Base-by-base conservation (phyloP, 1,140 invertebrate species). In the Leguminivora glycinivorella region DNA sequence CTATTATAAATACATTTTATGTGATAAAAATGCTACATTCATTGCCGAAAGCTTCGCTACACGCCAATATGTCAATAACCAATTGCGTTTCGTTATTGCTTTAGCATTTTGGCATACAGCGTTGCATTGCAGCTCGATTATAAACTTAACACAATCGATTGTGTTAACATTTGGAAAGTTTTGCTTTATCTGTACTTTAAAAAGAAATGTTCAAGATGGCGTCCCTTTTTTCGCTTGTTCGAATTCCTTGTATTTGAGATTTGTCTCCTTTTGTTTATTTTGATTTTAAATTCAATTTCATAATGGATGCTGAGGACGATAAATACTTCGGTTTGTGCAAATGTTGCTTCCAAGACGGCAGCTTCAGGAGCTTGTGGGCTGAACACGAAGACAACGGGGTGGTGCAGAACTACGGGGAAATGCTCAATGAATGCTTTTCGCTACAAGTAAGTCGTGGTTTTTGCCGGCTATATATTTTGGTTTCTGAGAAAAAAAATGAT, bases 361-460 rank as follows among this genome's bases (percentile, higher is more conserved):
- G 80, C 19, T 75, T 84, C 34, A 81, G 80, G 58, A 72, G 75
- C 29, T 74, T 84, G 71, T 84, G 83, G 83, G 43, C 22, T 4
- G 75, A 78, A 31, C 73, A 83, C 29, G 4, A 52, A 31, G 72
- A 52, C 10, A 72, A 77, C 12, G 83, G 73, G 7, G 71, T 72
- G 25, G 56, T 14, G 0, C 79, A 83, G 58, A 71, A 83, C 4
- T 83, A 80, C 29, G 83, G 81, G 1, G 71, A 76, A 43, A 84
- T 84, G 81, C 40, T 84, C 2, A 72, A 71, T 3, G 74, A 84
- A 60, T 83, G 81, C 72, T 84, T 80, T 70, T 67, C 72, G n/a
- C 43, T 84, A 29, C 22, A 70, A 25, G 83, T 84, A 75, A 83
- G 81, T 78, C 56, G 31, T 31, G 63, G 69, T 56, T 67, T 70